Base-by-base conservation (phyloP, 2,113 vertebrate genomes). In the Trochalopteron elliotii region DNA sequence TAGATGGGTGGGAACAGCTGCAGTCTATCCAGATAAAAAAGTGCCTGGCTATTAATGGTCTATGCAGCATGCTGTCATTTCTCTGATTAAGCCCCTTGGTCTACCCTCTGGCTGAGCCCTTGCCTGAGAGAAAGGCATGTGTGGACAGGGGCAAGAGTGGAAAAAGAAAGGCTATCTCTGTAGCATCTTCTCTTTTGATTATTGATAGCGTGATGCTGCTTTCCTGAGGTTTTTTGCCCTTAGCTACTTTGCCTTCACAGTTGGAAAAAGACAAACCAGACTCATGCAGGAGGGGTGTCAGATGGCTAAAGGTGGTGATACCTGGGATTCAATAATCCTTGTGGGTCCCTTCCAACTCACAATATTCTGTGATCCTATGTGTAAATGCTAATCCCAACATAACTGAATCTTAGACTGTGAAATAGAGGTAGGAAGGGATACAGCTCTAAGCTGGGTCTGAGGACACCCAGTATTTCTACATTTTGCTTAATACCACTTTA, bases 1-100 rank as follows among this genome's bases (percentile, higher is more conserved):
- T 78, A 20, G 31, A 70, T 61, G 90, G 94, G 59, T 93, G 92
- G 87, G 52, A 78, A n/a, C 72, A 93, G 90, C 88, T 86, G 83
- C 85, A 75, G 72, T 63, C 68, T 53, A 23, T 57, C 45, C 3
- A 14, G 49, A 77, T 92, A 25, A 61, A 90, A 87, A 81, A 39
- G 56, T 31, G 40, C 39, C n/a, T 63, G 68, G 56, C 93, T 93
- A n/a, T 93, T 93, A 80, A 60, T 45, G 90, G 71, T 60, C 79
- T 75, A 7, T 2, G 1, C 86, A 82, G 65, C 20, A 25, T 0
- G 1, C 52, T 81, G 69, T 56, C 15, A 3, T 89, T 78, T 65
- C 61, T 92, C 61, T 71, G 69, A 37, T 52, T 78, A 47, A 94
- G 65, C 19, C 76, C 40, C 53, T 79, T 69, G 59, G 59, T 52